phyloP scores from a whole-genome alignment of 2,888 invertebrate genomes.

The Phyllotreta cruciferae region DNA sequence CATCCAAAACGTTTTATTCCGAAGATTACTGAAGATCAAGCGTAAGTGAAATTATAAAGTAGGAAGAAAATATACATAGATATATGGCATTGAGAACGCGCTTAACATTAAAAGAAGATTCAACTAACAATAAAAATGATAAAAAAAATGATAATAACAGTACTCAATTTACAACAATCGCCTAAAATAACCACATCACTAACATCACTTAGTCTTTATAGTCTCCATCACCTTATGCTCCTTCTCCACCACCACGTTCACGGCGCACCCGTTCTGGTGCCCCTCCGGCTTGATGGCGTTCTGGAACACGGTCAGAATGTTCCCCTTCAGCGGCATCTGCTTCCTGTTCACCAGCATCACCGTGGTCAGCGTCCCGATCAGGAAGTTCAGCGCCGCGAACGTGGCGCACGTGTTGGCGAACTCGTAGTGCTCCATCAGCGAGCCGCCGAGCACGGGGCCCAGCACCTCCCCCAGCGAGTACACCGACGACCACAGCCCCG shows the following conservation, averaged over 20 bases:
- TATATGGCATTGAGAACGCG: too few species aligned
- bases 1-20: too few species aligned
- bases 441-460: conserved; percentile 71
- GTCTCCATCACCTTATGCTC: conserved; percentile 19
- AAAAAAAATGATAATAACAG: too few species aligned
- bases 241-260: conserved; percentile 16
- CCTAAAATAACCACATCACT: too few species aligned
- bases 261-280: conserved; percentile 14
- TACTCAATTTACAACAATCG: too few species aligned
- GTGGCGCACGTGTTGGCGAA: conserved; percentile 73
- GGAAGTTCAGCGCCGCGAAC: conserved; percentile 68
- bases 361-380: conserved; percentile 56
- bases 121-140: too few species aligned
- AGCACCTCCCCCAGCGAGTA: conserved; percentile 77
- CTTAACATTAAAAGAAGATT: too few species aligned
- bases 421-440: conserved; percentile 68
- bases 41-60: too few species aligned
- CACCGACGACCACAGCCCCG: conserved; percentile 77
- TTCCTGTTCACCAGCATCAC: conserved; percentile 43
- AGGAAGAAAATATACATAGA: too few species aligned
- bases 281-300: conserved; percentile 16
- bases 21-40: too few species aligned
- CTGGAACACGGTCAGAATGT: conserved; percentile 20
- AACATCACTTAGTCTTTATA: conserved; percentile 8
- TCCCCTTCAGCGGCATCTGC: conserved; percentile 20